Base-by-base conservation (phyloP, 2,113 vertebrate species). In the Mastomys coucha region DNA sequence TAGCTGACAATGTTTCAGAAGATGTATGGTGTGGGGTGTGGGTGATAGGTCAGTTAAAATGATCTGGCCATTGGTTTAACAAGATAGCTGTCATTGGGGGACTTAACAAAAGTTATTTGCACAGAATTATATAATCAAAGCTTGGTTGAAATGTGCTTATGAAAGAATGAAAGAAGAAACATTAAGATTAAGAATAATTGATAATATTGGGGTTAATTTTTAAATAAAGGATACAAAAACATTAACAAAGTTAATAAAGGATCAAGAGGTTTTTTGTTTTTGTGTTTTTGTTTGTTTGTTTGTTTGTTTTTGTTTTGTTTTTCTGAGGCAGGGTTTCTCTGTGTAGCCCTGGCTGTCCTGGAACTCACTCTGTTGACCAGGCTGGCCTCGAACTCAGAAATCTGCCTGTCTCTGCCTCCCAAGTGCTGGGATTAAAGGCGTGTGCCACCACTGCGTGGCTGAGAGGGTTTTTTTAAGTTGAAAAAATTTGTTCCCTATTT, bases 1-100 rank as follows among this genome's bases (percentile, higher is more conserved):
- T 53, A 91, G 53, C 53, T 56, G 16, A 78, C 69, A 60, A 56
- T 42, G 28, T 94, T 97, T 93, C 76, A 58, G 53, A 93, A 93
- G 14, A n/a, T 13, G 20, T 14, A 16, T 58, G 53, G n/a, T 14
- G 80, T 49, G 7, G 12, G 5, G 2, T 51, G 51, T 33, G 82
- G 10, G 2, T 42, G 45, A 16, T 69, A 58, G 60, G 75, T 96
- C 22, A 49, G 78, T 12, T 78, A 88, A 82, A 92, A 63, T 89
- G 53, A 94, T 53, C 56, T 63, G 65, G 22, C 28, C 28, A 53
- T 65, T 85, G 22, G 31, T 80, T 96, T 85, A 67, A 69, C 65
- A 91, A 86, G 39, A 75, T 60, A 10, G 49, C 67, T 8, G 2
- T 69, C 63, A 73, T 9, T 42, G 56, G 22, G 20, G 14, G 20